Conservation (phyloP, 1,140 invertebrate species). For the Vanessa atalanta region DNA sequence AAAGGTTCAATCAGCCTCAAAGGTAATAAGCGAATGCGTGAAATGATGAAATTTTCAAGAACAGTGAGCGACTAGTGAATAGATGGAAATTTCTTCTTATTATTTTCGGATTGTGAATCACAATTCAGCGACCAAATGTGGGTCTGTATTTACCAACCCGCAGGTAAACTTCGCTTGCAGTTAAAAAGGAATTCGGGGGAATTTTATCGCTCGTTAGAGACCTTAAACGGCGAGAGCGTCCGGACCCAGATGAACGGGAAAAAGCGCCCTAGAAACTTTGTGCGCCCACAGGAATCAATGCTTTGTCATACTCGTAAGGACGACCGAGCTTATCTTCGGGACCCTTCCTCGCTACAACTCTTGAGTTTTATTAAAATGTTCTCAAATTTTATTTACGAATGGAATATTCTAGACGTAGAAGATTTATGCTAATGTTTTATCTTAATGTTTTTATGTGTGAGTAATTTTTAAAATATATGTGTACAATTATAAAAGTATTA, state of each 20-base stretch:
- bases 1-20: constrained; percentile 27
- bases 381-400: not conserved
- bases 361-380: not conserved
- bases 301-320: constrained; percentile 36
- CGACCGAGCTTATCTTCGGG: not conserved
- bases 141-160: constrained; percentile 66
- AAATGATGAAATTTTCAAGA: not conserved
- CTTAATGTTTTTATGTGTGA: too few relatives aligned
- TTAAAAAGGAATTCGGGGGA: constrained; percentile 71
- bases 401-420: not conserved
- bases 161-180: constrained; percentile 69
- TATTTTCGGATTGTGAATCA: constrained; percentile 67
- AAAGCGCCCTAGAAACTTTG: constrained; percentile 16
- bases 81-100: constrained; percentile 44
- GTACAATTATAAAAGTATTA: too few relatives aligned
- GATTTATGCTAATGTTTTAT: too few relatives aligned
- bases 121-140: constrained; percentile 66
- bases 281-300: constrained; percentile 21
- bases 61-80: constrained; percentile 36
- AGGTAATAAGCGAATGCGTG: not conserved
- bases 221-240: constrained; percentile 56
- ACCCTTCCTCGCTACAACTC: not conserved
- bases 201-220: constrained; percentile 76
- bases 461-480: too few relatives aligned
- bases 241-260: constrained; percentile 36